Percentiles rank a stretch among this genome's conserved stretches.
These are phyloP conservation scores for Conomelus anceps DNA, from an alignment of 2,888 invertebrate species.

Conservation along the genomic window DNA sequence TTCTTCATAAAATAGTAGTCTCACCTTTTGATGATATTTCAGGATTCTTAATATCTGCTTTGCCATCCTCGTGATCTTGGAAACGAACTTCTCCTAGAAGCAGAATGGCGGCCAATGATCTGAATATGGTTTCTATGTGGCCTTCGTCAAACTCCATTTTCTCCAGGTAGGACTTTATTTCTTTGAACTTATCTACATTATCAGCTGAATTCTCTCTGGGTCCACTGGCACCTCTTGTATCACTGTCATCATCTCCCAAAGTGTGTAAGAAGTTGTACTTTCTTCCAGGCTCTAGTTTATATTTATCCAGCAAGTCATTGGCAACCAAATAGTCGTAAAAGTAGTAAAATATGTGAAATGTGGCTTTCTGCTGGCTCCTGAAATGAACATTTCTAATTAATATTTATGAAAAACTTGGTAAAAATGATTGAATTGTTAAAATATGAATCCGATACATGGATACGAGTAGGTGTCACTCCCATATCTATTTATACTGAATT, in stretches of 20 bases:
- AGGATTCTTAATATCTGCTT: slow-evolving; percentile 64
- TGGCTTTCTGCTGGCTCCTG: slow-evolving; percentile 51
- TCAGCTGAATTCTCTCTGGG: slow-evolving; percentile 53
- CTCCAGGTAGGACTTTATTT: slow-evolving; percentile 54
- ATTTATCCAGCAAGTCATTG: slow-evolving; percentile 57
- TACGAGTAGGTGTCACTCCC: too few species aligned
- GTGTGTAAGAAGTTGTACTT: slow-evolving; percentile 66
- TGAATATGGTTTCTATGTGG: slow-evolving; percentile 62
- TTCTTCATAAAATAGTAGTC: background rate
- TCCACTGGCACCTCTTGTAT: slow-evolving; percentile 50
- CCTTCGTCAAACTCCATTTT: slow-evolving; percentile 65
- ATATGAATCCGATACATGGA: too few species aligned
- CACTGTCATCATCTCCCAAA: slow-evolving; percentile 30
- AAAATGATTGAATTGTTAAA: background rate
- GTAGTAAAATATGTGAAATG: slow-evolving; percentile 85
- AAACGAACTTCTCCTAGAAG: slow-evolving; percentile 75
- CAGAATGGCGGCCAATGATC: slow-evolving; percentile 65
- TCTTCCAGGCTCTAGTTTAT: slow-evolving; percentile 59
- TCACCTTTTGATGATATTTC: slow-evolving; percentile 57
- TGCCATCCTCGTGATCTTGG: slow-evolving; percentile 55
- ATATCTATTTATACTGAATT: too few species aligned
- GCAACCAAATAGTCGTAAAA: slow-evolving; percentile 77
- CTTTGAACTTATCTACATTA: slow-evolving; percentile 57
- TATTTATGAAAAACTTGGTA: background rate
- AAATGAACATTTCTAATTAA: too few species aligned